A percentile compares a stretch with the other conserved stretches of the same genome.
Evolutionary conservation across 2,113 vertebrate genomes (phyloP).

Genomic region (Boulengeromyrus knoepffleri): DNA sequence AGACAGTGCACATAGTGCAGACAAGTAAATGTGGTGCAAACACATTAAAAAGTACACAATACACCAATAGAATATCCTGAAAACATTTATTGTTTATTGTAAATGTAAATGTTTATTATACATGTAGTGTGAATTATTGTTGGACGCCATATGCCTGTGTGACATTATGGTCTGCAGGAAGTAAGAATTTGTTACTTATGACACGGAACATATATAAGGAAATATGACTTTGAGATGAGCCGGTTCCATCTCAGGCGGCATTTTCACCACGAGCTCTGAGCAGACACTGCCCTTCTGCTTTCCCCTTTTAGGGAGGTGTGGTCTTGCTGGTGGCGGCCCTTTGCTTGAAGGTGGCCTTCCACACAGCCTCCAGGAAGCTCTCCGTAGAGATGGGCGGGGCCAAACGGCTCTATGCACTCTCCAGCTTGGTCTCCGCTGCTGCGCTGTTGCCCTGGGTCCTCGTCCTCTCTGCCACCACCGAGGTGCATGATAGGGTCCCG

Average conservation of each 20-base stretch:
- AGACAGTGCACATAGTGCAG: no score
- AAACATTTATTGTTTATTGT: not conserved
- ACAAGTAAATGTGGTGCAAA: no score
- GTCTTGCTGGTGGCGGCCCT: conserved; percentile 82
- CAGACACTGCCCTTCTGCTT: conserved; percentile 10
- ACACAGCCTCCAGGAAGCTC: conserved; percentile 83
- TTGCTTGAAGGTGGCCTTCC: conserved; percentile 88
- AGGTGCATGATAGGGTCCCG: conserved; percentile 60
- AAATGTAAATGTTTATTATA: not conserved
- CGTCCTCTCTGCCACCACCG: conserved; percentile 83
- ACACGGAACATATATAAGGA: not conserved
- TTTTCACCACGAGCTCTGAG: not conserved
- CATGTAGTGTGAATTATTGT: not conserved
- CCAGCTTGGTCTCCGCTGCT: conserved; percentile 77
- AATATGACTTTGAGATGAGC: not conserved
- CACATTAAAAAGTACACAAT: no score
- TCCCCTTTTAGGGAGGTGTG: conserved; percentile 76
- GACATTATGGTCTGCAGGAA: not conserved
- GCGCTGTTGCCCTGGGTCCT: conserved; percentile 89
- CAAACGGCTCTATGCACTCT: conserved; percentile 88
- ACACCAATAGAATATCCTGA: no score
- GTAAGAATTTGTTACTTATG: not conserved
- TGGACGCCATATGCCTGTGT: not conserved
- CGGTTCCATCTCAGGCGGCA: not conserved
- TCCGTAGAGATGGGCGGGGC: conserved; percentile 85